These are phyloP conservation scores for Vespertilio murinus DNA, from an alignment of 2,797 vertebrate genomes.

Conservation along the genomic window DNA sequence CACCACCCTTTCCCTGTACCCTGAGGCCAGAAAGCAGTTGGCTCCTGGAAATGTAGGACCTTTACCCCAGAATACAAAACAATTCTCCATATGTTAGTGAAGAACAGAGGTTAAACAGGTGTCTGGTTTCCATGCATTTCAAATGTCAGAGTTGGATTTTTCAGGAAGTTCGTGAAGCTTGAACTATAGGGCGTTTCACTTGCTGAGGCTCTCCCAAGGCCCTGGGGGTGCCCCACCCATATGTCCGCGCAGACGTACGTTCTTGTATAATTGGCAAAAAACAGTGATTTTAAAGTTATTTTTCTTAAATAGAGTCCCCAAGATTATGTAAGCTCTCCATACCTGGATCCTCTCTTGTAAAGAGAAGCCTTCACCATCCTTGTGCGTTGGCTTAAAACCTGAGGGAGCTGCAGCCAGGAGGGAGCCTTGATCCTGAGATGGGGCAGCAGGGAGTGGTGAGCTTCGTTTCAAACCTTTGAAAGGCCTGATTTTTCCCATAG, in stretches of 20 bases:
- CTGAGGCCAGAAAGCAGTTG: neutral
- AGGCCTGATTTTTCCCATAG: neutral
- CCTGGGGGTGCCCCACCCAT: neutral
- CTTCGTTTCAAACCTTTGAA: neutral
- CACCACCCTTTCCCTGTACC: neutral
- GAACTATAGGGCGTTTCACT: neutral
- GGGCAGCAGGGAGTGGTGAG: neutral
- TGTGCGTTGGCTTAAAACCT: neutral
- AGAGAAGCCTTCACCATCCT: neutral
- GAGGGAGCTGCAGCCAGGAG: neutral
- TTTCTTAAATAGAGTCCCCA: neutral
- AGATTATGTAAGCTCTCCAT: neutral
- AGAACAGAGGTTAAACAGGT: neutral
- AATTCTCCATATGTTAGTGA: neutral
- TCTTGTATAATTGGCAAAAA: conserved; percentile 1
- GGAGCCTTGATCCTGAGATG: neutral
- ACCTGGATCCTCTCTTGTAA: neutral
- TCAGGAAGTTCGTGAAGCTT: neutral
- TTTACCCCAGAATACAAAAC: neutral
- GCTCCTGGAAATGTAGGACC: neutral
- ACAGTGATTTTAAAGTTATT: neutral
- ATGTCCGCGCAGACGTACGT: neutral
- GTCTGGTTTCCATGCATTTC: neutral
- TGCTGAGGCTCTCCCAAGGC: neutral
- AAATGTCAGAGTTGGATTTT: neutral